Conservation (phyloP, 2,797 vertebrate genomes). For the Dendrocincla fuliginosa region DNA sequence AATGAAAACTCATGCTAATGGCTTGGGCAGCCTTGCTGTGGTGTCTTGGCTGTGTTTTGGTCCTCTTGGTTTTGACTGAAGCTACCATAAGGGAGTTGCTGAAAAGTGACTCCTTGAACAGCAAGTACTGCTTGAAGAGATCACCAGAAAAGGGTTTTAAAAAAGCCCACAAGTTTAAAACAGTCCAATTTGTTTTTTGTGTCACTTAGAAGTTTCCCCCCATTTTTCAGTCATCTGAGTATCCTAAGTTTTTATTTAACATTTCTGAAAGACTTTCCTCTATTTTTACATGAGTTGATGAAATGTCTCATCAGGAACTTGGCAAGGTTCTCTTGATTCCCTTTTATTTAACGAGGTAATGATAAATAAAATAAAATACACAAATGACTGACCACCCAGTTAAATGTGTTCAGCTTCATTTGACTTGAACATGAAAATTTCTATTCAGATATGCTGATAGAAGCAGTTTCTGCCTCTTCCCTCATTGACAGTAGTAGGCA, state of each 20-base stretch:
- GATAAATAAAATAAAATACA: conserved; percentile 57
- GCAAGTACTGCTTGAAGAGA: not conserved
- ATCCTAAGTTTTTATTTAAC: not conserved
- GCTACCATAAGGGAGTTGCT: not conserved
- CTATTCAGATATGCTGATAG: conserved; percentile 36
- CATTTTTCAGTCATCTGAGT: not conserved
- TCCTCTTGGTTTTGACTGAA: not conserved
- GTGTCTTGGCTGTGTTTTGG: not conserved
- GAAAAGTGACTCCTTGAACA: not conserved
- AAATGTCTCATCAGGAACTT: not conserved
- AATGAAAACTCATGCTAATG: not conserved
- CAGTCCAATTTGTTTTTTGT: not conserved
- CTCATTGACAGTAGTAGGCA: not conserved
- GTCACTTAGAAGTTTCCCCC: not conserved
- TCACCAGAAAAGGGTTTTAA: not conserved
- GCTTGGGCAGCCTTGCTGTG: not conserved
- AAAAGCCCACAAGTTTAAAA: not conserved
- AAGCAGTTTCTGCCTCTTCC: conserved; percentile 37
- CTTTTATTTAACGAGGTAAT: conserved; percentile 49
- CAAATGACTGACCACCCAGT: conserved; percentile 46
- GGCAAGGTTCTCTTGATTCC: not conserved
- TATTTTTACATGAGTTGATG: not conserved
- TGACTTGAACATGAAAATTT: conserved; percentile 42
- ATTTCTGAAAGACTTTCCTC: not conserved
- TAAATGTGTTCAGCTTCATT: conserved; percentile 64